phyloP scores from a whole-genome alignment of 2,888 invertebrate species.

The Bimastos eiseni region DNA sequence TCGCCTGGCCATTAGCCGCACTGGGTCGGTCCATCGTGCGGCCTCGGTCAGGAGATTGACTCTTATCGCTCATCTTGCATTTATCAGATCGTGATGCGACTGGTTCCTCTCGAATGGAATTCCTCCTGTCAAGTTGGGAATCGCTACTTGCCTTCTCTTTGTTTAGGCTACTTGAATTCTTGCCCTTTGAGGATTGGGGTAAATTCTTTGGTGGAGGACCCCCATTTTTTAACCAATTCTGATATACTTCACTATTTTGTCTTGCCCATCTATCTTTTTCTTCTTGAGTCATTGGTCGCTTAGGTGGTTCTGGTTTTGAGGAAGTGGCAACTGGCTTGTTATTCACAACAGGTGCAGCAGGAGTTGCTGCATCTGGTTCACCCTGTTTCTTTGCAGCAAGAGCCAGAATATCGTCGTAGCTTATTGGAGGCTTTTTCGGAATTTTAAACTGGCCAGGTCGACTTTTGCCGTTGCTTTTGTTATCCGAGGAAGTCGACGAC shows the following conservation, averaged over 20 bases:
- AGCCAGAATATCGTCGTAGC: conserved; percentile 15
- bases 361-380: neutral
- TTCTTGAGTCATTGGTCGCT: neutral
- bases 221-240: conserved; percentile 2
- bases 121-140: neutral
- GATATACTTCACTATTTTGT: neutral
- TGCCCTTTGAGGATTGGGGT: neutral
- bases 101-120: neutral
- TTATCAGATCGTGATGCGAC: conserved; percentile 8
- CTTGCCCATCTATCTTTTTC: neutral
- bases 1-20: neutral
- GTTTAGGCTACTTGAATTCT: neutral
- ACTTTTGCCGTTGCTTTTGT: neutral
- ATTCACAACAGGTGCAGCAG: conserved; percentile 1
- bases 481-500: neutral
- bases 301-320: neutral
- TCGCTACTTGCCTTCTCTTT: neutral
- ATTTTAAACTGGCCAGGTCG: conserved; percentile 17
- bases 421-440: neutral
- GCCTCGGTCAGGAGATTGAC: neutral
- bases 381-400: neutral
- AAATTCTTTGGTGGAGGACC: neutral
- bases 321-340: neutral
- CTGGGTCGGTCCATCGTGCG: neutral
- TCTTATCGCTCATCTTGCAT: neutral